A percentile compares a stretch with the other conserved stretches of the same genome.
Evolutionary conservation across 2,888 invertebrate species (phyloP).

Genomic region (Idaea straminata): DNA sequence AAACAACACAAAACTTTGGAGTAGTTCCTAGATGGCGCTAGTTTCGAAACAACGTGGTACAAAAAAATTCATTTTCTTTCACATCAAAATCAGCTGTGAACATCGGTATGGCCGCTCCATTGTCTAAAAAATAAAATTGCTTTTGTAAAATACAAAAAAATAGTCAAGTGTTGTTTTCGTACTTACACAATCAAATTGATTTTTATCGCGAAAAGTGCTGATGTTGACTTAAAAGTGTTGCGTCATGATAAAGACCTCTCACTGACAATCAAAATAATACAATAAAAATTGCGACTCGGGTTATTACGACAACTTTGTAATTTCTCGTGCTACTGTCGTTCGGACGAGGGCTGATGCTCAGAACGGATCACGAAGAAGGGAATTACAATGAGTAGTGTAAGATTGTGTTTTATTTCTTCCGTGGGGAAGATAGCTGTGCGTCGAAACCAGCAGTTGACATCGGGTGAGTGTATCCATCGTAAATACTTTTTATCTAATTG

Average conservation of each 20-base stretch:
- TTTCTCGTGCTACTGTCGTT: slow-evolving; percentile 58
- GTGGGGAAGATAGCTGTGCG: slow-evolving; percentile 72
- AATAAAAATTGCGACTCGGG: slow-evolving; percentile 69
- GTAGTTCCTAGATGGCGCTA: slow-evolving; percentile 49
- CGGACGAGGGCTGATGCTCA: slow-evolving; percentile 63
- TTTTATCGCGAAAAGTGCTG: slow-evolving; percentile 60
- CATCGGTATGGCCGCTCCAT: slow-evolving; percentile 77
- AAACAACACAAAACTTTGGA: slow-evolving; percentile 40
- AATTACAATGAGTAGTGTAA: slow-evolving; percentile 73
- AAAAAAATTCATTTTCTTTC: slow-evolving; percentile 62
- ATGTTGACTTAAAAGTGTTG: slow-evolving; percentile 77
- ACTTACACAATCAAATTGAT: slow-evolving; percentile 58
- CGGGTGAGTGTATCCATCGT: slow-evolving; percentile 60
- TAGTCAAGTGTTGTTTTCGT: slow-evolving; percentile 69
- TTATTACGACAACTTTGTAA: slow-evolving; percentile 50
- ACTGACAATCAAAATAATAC: slow-evolving; percentile 76
- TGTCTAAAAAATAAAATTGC: slow-evolving; percentile 69
- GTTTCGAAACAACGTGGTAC: slow-evolving; percentile 72
- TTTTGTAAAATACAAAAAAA: slow-evolving; percentile 68
- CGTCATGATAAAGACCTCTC: slow-evolving; percentile 79
- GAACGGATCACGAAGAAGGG: slow-evolving; percentile 50
- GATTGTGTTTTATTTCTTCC: slow-evolving; percentile 73
- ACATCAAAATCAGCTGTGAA: slow-evolving; percentile 81
- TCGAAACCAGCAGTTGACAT: slow-evolving; percentile 70
- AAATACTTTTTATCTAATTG: slow-evolving; percentile 34